Evolutionary conservation across 92 coral and sea anemone species (phyloP).

Genomic region (Porites rus): DNA sequence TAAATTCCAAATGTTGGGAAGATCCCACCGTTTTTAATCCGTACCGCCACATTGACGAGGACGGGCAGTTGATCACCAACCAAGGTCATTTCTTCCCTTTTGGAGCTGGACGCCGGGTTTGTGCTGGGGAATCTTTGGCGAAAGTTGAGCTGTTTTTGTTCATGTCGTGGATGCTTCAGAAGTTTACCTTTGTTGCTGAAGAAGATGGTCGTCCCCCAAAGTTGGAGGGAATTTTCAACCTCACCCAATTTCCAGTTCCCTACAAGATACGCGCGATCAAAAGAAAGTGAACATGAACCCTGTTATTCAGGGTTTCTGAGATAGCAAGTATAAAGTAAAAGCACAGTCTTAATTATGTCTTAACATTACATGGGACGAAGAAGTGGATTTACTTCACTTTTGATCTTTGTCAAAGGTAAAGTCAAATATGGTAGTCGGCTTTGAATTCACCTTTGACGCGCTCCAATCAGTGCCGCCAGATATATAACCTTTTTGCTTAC

Average conservation of each 20-base stretch:
- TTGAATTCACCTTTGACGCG: no score
- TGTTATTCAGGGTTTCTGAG: no score
- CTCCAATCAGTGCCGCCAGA: no score
- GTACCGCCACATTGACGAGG: slow-evolving; percentile 23
- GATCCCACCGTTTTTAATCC: slow-evolving; percentile 31
- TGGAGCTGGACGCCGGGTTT: slow-evolving; percentile 63
- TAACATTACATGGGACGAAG: no score
- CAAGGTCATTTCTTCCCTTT: slow-evolving; percentile 30
- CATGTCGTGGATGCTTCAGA: slow-evolving; percentile 42
- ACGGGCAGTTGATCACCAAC: slow-evolving; percentile 8
- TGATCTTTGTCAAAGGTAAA: no score
- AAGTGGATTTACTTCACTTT: no score
- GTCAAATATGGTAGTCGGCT: no score
- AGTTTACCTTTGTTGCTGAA: slow-evolving; percentile 44
- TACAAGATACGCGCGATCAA: slow-evolving; percentile 45
- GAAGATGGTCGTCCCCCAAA: slow-evolving; percentile 28
- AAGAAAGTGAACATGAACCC: slow-evolving; percentile 8
- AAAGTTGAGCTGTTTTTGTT: slow-evolving; percentile 61
- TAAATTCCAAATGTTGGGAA: slow-evolving; percentile 56
- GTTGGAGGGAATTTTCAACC: slow-evolving; percentile 25
- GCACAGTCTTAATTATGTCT: no score
- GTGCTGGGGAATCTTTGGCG: slow-evolving; percentile 55
- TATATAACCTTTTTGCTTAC: no score
- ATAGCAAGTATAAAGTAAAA: no score
- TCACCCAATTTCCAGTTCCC: slow-evolving; percentile 47